Percentiles rank a stretch among this genome's conserved stretches.
Evolutionary conservation across 2,888 invertebrate genomes (phyloP).

Genomic region (Cremastobaeus sp.): DNA sequence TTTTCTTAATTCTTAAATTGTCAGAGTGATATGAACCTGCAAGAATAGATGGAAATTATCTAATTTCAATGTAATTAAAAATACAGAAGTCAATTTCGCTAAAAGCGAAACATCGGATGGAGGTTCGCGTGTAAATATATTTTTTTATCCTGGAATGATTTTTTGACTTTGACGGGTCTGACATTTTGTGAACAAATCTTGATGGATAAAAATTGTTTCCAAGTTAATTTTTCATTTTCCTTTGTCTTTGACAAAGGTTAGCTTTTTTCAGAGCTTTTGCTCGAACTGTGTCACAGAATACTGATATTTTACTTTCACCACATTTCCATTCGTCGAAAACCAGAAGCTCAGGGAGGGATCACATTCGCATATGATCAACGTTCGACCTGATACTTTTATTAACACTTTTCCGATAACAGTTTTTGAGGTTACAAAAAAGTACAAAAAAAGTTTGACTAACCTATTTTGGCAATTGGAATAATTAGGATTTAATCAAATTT

Average conservation of each 20-base stretch:
- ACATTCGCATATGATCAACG: no score
- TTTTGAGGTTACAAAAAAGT: no score
- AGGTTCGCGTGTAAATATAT: slow-evolving; percentile 38
- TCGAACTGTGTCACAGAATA: slow-evolving; percentile 52
- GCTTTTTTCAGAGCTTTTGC: slow-evolving; percentile 54
- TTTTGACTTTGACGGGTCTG: slow-evolving; percentile 45
- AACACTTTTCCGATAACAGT: no score
- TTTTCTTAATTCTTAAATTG: no score
- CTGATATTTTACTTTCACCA: slow-evolving; percentile 23
- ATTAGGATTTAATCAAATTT: slow-evolving; percentile 30
- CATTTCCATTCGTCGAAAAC: slow-evolving; percentile 1
- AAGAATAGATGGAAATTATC: slow-evolving; percentile 1
- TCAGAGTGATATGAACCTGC: background rate
- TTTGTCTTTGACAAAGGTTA: slow-evolving; percentile 29
- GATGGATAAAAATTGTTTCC: slow-evolving; percentile 47
- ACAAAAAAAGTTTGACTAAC: background rate
- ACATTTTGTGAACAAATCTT: slow-evolving; percentile 47
- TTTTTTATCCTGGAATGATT: slow-evolving; percentile 39
- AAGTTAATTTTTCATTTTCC: slow-evolving; percentile 49
- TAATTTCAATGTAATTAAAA: slow-evolving; percentile 21
- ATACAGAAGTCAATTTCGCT: slow-evolving; percentile 19
- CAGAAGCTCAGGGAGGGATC: background rate
- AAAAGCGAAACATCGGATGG: slow-evolving; percentile 30
- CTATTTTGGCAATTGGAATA: background rate
- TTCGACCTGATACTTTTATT: no score